phyloP scores from a whole-genome alignment of 2,113 vertebrate species.

The Pseudopipra pipra region DNA sequence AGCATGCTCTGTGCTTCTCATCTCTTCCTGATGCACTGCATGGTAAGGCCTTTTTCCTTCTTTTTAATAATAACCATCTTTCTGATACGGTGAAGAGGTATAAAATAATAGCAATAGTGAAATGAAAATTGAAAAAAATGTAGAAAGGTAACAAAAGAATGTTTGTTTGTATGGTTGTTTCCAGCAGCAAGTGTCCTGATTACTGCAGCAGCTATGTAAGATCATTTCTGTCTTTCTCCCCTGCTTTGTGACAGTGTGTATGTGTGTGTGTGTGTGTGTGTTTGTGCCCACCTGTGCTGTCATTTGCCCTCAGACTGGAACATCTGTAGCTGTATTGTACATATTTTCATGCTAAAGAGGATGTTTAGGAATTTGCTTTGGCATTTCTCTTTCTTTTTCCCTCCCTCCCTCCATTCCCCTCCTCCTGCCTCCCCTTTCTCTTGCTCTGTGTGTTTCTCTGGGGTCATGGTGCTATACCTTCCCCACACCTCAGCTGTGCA shows the following conservation, averaged over 20 bases:
- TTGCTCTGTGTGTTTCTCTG: not conserved
- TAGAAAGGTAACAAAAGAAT: not conserved
- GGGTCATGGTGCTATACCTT: not conserved
- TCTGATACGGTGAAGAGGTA: not conserved
- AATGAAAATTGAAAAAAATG: not conserved
- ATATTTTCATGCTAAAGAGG: not conserved
- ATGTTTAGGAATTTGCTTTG: not conserved
- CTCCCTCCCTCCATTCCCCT: not conserved
- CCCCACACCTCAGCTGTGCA: not conserved
- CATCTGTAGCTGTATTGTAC: not conserved
- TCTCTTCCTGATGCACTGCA: conserved; percentile 94
- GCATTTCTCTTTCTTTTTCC: not conserved
- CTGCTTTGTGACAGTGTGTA: not conserved
- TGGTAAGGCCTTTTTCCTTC: conserved; percentile 81
- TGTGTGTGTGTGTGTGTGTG: not conserved
- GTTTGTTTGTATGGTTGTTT: not conserved
- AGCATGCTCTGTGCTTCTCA: conserved; percentile 86
- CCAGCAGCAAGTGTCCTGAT: conserved; percentile 13
- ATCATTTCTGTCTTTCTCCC: conserved; percentile 17
- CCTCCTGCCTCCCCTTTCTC: not conserved
- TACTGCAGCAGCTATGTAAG: conserved; percentile 51
- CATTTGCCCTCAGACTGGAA: not conserved
- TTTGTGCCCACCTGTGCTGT: not conserved
- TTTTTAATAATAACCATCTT: conserved; percentile 23
- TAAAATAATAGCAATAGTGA: not conserved